Base-by-base conservation (phyloP, 2,888 invertebrate genomes). In the Leucozona laternaria region DNA sequence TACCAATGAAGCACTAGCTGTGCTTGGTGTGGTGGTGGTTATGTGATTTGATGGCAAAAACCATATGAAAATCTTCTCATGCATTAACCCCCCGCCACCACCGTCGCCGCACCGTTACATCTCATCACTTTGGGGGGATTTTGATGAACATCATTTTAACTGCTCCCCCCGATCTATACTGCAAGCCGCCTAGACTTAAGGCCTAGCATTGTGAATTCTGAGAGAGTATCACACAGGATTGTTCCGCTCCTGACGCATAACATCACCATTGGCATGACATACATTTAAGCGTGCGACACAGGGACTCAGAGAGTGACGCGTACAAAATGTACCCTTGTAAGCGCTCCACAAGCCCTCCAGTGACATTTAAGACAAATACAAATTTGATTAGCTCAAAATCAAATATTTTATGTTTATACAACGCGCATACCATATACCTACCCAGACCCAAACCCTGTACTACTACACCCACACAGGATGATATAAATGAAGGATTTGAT, bases 331-430 rank as follows among this genome's bases (percentile, higher is more conserved):
- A 40, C 37, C 53, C 50, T 25, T 57, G 73, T 57, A 55, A 55
- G 40, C 43, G 17, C 31, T 15, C 22, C 73, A 45, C 45, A 50
- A 37, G 43, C 68, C 50, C 45, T 53, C 81, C 55, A 75, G 75
- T 79, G 75, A 86, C 82, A 82, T 75, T 70, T 73, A 86, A 82
- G 78, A 76, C 78, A 82, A 86, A 86, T 79, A 86, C 86, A 86
- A 86, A 86, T 86, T 82, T 86, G 86, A 86, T 86, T 86, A 86
- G 82, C 86, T 82, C 62, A 71, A 82, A 70, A 73, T 86, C 82
- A 86, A 86, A 86, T 82, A 82, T 86, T 86, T 81, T 48, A 80
- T 81, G 70, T 86, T 72, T 70, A 70, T 73, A 68, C 31, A 68
- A 53, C 66, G 76, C 62, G 60, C 79, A 43, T 17, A 3, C 50